phyloP scores from a whole-genome alignment of 2,113 vertebrate species.

The Nyctibius bracteatus region DNA sequence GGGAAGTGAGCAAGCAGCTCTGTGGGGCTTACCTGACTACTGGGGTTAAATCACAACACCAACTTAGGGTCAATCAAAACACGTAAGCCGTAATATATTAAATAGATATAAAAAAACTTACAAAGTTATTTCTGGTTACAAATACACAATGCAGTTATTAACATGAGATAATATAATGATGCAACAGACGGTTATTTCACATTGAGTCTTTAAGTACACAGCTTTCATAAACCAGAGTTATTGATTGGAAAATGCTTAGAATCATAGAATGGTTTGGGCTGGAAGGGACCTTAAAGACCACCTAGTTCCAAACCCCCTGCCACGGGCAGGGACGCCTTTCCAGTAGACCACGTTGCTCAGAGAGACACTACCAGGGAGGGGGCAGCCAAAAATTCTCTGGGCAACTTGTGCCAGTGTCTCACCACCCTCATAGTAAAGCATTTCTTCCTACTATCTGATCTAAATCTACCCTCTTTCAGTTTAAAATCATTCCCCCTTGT shows the following conservation, averaged over 20 bases:
- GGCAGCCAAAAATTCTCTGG: too few species aligned
- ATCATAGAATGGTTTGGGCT: too few species aligned
- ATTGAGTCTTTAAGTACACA: neutral
- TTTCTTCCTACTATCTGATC: too few species aligned
- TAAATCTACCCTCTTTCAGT: too few species aligned
- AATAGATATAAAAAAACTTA: neutral
- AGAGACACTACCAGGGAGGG: too few species aligned
- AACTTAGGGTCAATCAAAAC: neutral
- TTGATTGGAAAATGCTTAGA: neutral
- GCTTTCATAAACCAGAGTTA: neutral
- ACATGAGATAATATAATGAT: neutral
- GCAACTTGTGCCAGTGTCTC: too few species aligned
- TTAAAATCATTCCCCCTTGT: too few species aligned
- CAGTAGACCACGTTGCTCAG: too few species aligned
- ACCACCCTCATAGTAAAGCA: too few species aligned
- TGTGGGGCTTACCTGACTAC: neutral
- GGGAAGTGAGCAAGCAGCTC: fast-evolving
- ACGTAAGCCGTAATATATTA: neutral
- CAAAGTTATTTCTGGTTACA: neutral
- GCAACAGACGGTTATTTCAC: neutral
- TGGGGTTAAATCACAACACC: neutral
- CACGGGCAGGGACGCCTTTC: too few species aligned
- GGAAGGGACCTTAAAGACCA: too few species aligned
- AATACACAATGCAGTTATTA: neutral
- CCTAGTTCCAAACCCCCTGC: too few species aligned